Evolutionary conservation across 2,888 invertebrate species (phyloP).

Genomic region (Conus canariensis): DNA sequence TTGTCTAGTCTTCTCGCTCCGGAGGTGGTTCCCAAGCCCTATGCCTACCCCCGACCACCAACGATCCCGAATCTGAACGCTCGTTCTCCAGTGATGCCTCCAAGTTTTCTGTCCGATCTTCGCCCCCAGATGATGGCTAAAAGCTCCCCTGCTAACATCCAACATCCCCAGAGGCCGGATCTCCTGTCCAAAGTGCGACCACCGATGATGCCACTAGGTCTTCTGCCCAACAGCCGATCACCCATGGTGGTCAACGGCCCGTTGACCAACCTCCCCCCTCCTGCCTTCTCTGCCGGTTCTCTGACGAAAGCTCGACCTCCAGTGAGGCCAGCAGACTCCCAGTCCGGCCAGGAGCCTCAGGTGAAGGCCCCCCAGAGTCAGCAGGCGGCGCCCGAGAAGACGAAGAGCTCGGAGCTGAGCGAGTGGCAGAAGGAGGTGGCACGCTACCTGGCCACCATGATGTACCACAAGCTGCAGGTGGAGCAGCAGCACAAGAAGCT

Average conservation of each 20-base stretch:
- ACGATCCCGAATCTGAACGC: neutral
- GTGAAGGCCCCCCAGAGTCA: neutral
- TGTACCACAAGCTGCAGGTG: constrained; percentile 29
- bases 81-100: neutral
- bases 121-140: neutral
- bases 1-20: neutral
- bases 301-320: neutral
- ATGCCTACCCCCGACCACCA: neutral
- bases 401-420: neutral
- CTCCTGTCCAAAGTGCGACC: neutral
- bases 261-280: neutral
- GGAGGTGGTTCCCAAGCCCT: neutral
- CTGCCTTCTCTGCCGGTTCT: neutral
- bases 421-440: constrained; percentile 18
- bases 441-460: constrained; percentile 14
- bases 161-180: neutral
- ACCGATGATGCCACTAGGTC: neutral
- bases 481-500: constrained; percentile 12
- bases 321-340: neutral
- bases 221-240: neutral
- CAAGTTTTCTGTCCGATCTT: neutral
- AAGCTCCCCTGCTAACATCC: neutral
- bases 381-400: neutral
- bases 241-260: neutral
- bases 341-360: neutral